Evolutionary conservation across 2,888 invertebrate species (phyloP).

Genomic region (Crematogaster levior): DNA sequence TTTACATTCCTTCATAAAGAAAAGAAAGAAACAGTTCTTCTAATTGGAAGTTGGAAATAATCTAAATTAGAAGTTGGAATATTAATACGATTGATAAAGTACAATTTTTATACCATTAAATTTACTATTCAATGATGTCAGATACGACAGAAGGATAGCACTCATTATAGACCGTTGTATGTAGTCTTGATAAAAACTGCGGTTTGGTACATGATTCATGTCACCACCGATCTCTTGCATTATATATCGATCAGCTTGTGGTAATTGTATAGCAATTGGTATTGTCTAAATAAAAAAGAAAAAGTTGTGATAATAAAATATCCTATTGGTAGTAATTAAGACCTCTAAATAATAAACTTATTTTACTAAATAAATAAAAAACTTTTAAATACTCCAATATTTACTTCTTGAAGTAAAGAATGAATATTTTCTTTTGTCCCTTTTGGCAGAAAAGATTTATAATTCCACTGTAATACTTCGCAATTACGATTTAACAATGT

Average conservation of each 20-base stretch:
- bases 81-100: background rate
- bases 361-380: background rate
- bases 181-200: background rate
- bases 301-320: background rate
- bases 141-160: constrained; percentile 19
- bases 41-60: too few species aligned
- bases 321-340: background rate
- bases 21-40: background rate
- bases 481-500: constrained; percentile 27
- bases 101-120: constrained; percentile 15
- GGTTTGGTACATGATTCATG: background rate
- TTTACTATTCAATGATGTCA: background rate
- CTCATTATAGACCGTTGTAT: background rate
- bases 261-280: constrained; percentile 34
- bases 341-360: background rate
- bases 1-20: background rate
- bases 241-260: constrained; percentile 48
- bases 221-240: constrained; percentile 45
- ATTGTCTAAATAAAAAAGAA: constrained; percentile 25
- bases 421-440: background rate
- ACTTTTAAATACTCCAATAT: background rate
- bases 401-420: constrained; percentile 38
- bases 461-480: constrained; percentile 47
- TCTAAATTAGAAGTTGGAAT: too few species aligned
- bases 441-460: background rate